Base-by-base conservation (phyloP, 2,113 vertebrate genomes). In the Dicentrarchus labrax region DNA sequence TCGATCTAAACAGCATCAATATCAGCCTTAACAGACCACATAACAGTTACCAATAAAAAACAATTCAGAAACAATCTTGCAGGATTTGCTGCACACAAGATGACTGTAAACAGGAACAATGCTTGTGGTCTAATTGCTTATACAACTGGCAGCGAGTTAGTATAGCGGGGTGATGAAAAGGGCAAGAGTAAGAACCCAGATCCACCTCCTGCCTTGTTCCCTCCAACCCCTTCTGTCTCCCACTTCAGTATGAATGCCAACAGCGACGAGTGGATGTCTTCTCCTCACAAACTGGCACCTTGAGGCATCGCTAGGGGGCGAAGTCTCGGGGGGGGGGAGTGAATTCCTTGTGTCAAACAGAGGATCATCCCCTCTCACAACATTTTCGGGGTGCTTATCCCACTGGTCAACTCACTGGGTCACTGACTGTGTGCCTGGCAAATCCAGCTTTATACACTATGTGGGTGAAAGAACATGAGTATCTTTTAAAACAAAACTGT, bases 301-400 rank as follows among this genome's bases (percentile, higher is more conserved):
- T 0, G 36, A 81, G 84, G 90, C 87, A 36, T 78, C 64, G 76
- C 89, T 78, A 57, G 80, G 76, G 74, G 90, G 82, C 60, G 22
- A 69, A 64, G 76, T 74, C 85, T 86, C 76, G 0, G 36, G 69
- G 36, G 69, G 83, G 76, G 16, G 9, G 69, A 67, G 39, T 12
- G 8, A 65, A 43, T 45, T 67, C 68, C 50, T 17, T 39, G 5
- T 64, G 50, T 64, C 3, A 1, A 80, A 72, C 61, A 66, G 75
- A 73, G 47, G 60, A 80, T 41, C 72, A 41, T 60, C 69, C 59
- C 50, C 64, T 51, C 61, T 65, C 24, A 9, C 4, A 38, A 45
- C 16, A 10, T 57, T 75, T 82, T 21, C 8, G 7, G 19, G 24
- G 39, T 36, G 21, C 9, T 39, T 15, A 10, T 48, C 45, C 21